Evolutionary conservation across 2,113 vertebrate genomes (phyloP).

Genomic region (Dasyornis broadbenti): DNA sequence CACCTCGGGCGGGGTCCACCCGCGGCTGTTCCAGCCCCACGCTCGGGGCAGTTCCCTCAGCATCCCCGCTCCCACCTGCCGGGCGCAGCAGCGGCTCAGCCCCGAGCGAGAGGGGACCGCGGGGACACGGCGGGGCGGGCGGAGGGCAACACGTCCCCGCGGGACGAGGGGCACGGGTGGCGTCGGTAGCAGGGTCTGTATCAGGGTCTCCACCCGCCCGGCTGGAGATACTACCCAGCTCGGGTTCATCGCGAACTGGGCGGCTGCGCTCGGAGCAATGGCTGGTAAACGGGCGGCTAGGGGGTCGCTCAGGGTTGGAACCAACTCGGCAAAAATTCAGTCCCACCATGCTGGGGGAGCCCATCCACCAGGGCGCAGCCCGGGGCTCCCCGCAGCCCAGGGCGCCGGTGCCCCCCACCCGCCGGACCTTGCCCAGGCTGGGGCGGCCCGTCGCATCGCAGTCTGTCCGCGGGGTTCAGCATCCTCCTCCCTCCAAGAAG

Average conservation of each 20-base stretch:
- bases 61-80: neutral
- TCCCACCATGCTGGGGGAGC: neutral
- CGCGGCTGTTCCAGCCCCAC: neutral
- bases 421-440: neutral
- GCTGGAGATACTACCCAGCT: neutral
- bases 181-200: accelerated
- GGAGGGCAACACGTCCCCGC: neutral
- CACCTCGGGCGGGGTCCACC: neutral
- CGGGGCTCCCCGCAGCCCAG: neutral
- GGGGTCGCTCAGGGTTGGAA: neutral
- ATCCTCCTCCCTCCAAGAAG: neutral
- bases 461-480: neutral
- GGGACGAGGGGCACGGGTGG: neutral
- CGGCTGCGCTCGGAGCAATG: neutral
- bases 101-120: too few species aligned
- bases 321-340: neutral
- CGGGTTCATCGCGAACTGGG: neutral
- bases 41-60: neutral
- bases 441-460: neutral
- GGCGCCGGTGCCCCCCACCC: neutral
- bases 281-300: neutral
- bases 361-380: neutral
- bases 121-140: neutral
- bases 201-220: neutral
- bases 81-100: neutral